Base-by-base conservation (phyloP, 2,888 invertebrate genomes). In the Drosophila sordidula region DNA sequence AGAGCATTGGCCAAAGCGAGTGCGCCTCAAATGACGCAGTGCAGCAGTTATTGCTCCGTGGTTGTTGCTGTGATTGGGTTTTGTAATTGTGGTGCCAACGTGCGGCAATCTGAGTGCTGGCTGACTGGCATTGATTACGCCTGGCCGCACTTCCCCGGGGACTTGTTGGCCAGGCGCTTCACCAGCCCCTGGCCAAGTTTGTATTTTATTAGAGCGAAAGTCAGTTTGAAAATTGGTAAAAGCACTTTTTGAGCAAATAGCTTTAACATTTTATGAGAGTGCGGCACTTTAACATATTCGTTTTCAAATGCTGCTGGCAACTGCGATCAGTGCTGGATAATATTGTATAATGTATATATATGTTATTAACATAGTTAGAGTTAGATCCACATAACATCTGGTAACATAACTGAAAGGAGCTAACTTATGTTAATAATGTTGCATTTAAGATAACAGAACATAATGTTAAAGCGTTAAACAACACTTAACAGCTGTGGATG, bases 21-120 rank as follows among this genome's bases (percentile, higher is more conserved):
- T 58, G 47, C 29, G 36, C 44, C 56, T 29, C 71, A 54, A 86
- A 66, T 77, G 78, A 75, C 84, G 84, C 80, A 87, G 62, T 87
- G 87, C 81, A 87, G 67, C 63, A 34, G 39, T 49, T 12, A 12
- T 29, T 29, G 4, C 16, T 16, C 16, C 12, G 26, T 14, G 25
- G 6, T 25, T 36, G 22, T 54, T 34, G 58, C 34, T 54, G 45
- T 65, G 67, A 59, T 66, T 67, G 68, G 16, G 46, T 51, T 55
- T 58, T 58, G 67, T 68, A 68, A 75, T 78, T 79, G 76, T 49
- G 69, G 86, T 79, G 68, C 63, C 78, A 73, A 73, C 59, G 55
- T 67, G 67, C 62, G 38, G 55, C 41, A 75, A 62, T 62, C 62
- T 38, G 36, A 62, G 41, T 45, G 61, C 14, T 36, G 71, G 42